Evolutionary conservation across 2,113 vertebrate species (phyloP), one percentile per base, ranked within the genome.

Genomic region (Ornithorhynchus anatinus): DNA sequence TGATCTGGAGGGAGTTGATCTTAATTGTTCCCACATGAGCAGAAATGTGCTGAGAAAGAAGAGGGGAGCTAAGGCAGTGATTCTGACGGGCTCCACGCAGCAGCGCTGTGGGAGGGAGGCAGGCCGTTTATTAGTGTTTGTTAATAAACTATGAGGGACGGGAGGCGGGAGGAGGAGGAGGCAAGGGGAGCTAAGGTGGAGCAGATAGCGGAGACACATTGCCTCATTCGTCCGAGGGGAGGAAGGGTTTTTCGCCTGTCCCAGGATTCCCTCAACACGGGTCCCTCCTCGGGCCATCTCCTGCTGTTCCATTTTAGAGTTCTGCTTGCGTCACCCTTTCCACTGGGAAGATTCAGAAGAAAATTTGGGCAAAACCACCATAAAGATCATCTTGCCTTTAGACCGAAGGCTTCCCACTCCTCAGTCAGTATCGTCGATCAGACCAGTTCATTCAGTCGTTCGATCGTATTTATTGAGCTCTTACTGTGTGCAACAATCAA

Each of bases 1-100:
- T 89, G 89, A 89, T 90, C 90, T 86, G 85, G 87, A 91, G 90
- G 90, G 91, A 92, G 67, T 85, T 89, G 82, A 80, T 80, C 82
- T 86, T 90, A 92, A 92, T 92, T 93, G 90, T 92, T 91, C 90
- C 91, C 90, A 88, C 70, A 77, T 89, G 91, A 85, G 23, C 42
- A 77, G 74, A 89, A 87, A 90, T 87, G 85, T 86, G 85, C 88
- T 87, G 92, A 88, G 87, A 88, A 86, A 72, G 70, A 75, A 81
- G 80, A 80, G 90, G 87, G 32, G 81, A 59, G 76, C 80, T 82
- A 75, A 79, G 88, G 81, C 84, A 80, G 79, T 62, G 81, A 69
- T 84, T 63, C 48, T 59, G 81, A 85, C 57, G 11, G 81, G 82
- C 74, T 86, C 77, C 86, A 84, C 90, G 80, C 52, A 75, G 79